Evolutionary conservation across 2,888 invertebrate species (phyloP), one percentile per base, ranked within the genome.

Genomic region (Orthonychiurus folsomi): DNA sequence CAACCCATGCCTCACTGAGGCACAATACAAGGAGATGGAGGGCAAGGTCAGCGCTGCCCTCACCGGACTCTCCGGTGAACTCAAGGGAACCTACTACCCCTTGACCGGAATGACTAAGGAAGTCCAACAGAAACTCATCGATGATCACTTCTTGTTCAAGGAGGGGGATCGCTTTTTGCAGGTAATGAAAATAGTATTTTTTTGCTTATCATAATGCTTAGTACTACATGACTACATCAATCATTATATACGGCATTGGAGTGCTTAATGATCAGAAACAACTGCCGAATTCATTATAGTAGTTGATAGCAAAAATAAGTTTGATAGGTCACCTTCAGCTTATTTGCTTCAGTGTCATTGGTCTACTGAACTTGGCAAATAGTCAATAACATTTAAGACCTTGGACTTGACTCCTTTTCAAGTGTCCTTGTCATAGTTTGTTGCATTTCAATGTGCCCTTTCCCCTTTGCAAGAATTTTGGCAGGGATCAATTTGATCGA

Each of bases 131-230:
- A 89, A 94, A 81, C 84, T 96, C 76, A 95, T 95, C 78, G 93
- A 94, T 76, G 95, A 95, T 80, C 95, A 96, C 80, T 96, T 96
- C 87, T 85, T 95, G 75, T 95, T 95, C 86, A 94, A 95, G 83
- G 94, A 94, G 81, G 93, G 94, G 71, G 93, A 91, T 78, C 84
- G 89, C 68, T 89, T 89, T 83, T 84, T 93, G 77, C 77, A 79
- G 76, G 77, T 77, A 63, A 37, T 37, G 15, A 37, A 37, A 37
- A 37, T 37, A 37, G 18, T 37, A 15, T 1, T 59, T 28, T 23
- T 18, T 18, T 52, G 23, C 21, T 56, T 56, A 23, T n/a, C 37
- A 37, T n/a, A n/a, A n/a, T n/a, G n/a, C n/a, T n/a, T n/a, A n/a
- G n/a, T n/a, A n/a, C n/a, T n/a, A n/a, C n/a, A n/a, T n/a, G n/a